Percentiles rank a stretch among this genome's conserved stretches.
Conservation (phyloP, 2,888 invertebrate species). For the Pterobdella sp. region DNA sequence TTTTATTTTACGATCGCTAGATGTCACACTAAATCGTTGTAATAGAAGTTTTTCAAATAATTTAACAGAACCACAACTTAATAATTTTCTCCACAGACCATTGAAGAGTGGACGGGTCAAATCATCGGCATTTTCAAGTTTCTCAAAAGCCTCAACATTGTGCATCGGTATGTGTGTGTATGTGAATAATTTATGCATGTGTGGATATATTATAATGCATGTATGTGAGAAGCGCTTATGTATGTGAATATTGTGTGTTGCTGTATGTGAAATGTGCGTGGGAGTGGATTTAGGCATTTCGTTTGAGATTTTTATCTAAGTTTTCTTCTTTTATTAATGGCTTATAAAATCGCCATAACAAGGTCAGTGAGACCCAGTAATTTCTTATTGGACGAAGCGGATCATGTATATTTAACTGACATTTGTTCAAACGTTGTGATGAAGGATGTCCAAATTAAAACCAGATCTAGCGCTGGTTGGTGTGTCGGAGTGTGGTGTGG, state of each 20-base stretch:
- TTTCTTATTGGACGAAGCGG: constrained; percentile 14
- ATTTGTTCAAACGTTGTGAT: constrained; percentile 19
- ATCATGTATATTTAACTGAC: background rate
- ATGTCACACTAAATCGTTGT: too few species aligned
- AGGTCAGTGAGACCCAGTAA: constrained; percentile 21
- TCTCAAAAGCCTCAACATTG: constrained; percentile 12
- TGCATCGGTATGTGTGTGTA: constrained; percentile 12
- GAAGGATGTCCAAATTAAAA: constrained; percentile 20
- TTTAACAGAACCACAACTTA: too few species aligned
- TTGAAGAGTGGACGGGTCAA: constrained; percentile 21
- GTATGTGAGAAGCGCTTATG: too few species aligned
- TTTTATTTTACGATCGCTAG: background rate
- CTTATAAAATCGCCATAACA: background rate
- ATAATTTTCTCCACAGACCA: background rate
- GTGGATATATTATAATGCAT: too few species aligned
- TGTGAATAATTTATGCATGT: too few species aligned
- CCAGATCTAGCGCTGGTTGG: constrained; percentile 19
- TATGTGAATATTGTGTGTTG: too few species aligned
- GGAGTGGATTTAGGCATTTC: too few species aligned
- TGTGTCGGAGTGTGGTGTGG: background rate
- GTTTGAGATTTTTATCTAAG: background rate
- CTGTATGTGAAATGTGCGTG: too few species aligned
- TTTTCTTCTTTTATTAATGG: background rate
- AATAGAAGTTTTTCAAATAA: too few species aligned
- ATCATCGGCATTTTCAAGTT: constrained; percentile 18